These are phyloP conservation scores for Meteorus colon DNA, from an alignment of 2,888 invertebrate genomes.

Conservation along the genomic window DNA sequence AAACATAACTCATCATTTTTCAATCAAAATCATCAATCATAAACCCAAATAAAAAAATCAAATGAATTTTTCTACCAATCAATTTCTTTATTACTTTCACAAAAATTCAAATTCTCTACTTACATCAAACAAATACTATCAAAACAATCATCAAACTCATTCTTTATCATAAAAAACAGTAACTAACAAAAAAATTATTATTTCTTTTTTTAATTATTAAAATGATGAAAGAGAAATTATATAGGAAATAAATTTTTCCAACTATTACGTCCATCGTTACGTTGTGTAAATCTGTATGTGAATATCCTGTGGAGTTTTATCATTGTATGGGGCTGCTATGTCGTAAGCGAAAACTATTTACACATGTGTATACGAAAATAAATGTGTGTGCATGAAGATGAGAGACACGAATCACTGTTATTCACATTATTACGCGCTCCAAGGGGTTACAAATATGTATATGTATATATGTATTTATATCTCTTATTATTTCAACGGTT, in stretches of 20 bases:
- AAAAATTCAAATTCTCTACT: too few species aligned
- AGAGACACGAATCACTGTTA: constrained; percentile 35
- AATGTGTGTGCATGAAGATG: constrained; percentile 7
- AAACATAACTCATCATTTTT: too few species aligned
- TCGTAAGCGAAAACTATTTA: constrained; percentile 24
- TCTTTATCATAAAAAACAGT: too few species aligned
- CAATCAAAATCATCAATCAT: too few species aligned
- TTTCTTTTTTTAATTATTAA: background rate
- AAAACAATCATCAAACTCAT: too few species aligned
- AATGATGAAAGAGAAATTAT: constrained; percentile 1
- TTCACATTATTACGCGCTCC: background rate
- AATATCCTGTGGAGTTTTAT: constrained; percentile 1
- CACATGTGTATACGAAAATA: background rate
- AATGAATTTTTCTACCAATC: too few species aligned
- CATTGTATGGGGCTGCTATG: background rate
- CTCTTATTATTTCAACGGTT: constrained; percentile 3
- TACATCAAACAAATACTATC: too few species aligned
- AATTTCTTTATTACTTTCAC: too few species aligned
- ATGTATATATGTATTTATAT: background rate
- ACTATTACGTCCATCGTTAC: constrained; percentile 16
- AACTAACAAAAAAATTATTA: background rate
- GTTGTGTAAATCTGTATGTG: background rate
- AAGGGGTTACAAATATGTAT: constrained; percentile 10
- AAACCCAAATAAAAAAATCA: too few species aligned
- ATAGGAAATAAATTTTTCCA: background rate